A percentile compares a stretch with the other conserved stretches of the same genome.
phyloP scores from a whole-genome alignment of 2,113 vertebrate species.

The Oenanthe oenanthe region DNA sequence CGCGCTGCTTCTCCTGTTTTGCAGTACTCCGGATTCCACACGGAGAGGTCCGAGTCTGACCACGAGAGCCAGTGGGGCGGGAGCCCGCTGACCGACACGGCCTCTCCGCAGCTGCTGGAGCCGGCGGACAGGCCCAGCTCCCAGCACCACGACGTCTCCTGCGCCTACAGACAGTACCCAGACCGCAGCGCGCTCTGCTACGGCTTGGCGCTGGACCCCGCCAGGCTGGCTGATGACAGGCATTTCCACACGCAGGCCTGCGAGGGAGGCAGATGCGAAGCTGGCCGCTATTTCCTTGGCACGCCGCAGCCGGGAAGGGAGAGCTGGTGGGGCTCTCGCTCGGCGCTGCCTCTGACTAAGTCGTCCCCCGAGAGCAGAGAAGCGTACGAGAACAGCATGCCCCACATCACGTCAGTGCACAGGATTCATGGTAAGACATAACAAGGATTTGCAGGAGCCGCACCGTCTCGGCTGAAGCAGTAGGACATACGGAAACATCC shows the following conservation, averaged over 20 bases:
- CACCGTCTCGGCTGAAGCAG: background rate
- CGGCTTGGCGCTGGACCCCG: conserved; percentile 83
- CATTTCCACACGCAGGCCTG: conserved; percentile 86
- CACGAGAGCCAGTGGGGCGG: conserved; percentile 95
- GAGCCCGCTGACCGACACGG: conserved; percentile 87
- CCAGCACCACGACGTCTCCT: conserved; percentile 83
- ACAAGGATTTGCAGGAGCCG: background rate
- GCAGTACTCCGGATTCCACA: conserved; percentile 92
- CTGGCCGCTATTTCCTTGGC: conserved; percentile 92
- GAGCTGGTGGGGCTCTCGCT: conserved; percentile 87
- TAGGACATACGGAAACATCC: background rate
- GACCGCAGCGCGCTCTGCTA: conserved; percentile 86
- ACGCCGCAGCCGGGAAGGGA: conserved; percentile 84
- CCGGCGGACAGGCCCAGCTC: conserved; percentile 77
- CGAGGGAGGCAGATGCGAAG: conserved; percentile 89
- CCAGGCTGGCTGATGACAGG: conserved; percentile 78
- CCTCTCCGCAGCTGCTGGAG: conserved; percentile 92
- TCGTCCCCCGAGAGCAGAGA: conserved; percentile 86
- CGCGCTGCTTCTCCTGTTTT: conserved; percentile 29
- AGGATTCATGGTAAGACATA: conserved; percentile 85
- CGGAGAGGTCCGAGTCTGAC: conserved; percentile 91
- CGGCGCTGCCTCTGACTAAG: conserved; percentile 84
- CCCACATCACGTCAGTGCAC: conserved; percentile 87
- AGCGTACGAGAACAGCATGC: conserved; percentile 81
- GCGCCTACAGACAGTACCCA: conserved; percentile 85